Evolutionary conservation across 1,140 invertebrate genomes (phyloP), one percentile per base, ranked within the genome.

Genomic region (Littorina saxatilis): DNA sequence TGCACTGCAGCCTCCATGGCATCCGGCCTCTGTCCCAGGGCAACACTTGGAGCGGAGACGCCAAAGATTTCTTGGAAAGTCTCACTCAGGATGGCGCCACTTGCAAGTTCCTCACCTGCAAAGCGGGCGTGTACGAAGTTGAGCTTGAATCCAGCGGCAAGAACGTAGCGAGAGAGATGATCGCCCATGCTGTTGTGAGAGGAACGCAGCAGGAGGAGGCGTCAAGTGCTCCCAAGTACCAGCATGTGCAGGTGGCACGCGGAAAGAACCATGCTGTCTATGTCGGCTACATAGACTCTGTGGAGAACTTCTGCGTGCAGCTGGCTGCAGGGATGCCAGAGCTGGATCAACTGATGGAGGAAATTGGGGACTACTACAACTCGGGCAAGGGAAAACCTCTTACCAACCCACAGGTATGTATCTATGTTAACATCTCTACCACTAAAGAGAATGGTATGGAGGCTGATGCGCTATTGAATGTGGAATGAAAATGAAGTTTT

Each of bases 301-400:
- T 85, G 5, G 72, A 85, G 35, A 86, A 82, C 37, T 89, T 90
- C 80, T 89, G 83, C 83, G 82, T 82, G 70, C 89, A 89, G 66
- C 84, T 94, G 20, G 82, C 72, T 20, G 87, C 82, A 55, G 50
- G 79, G 43, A 80, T 66, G 72, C 73, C 82, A 29, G 87, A 91
- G 20, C 85, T 94, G 11, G 89, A 93, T 35, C 20, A 81, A n/a
- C 40, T 94, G 5, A 94, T 93, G 92, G 88, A 89, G 32, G 80
- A 83, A 17, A 68, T 89, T 20, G 83, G 87, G 55, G 74, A 15
- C 4, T 68, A 82, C 29, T 85, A 86, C n/a, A 61, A 82, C 40
- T n/a, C 29, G 15, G 66, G 47, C 27, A 68, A 68, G 4, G 74
- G 66, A 23, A 63, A 50, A 11, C 74, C 81, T 29, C 17, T 82